Evolutionary conservation across 2,888 invertebrate genomes (phyloP).

Genomic region (Lymantria monacha): DNA sequence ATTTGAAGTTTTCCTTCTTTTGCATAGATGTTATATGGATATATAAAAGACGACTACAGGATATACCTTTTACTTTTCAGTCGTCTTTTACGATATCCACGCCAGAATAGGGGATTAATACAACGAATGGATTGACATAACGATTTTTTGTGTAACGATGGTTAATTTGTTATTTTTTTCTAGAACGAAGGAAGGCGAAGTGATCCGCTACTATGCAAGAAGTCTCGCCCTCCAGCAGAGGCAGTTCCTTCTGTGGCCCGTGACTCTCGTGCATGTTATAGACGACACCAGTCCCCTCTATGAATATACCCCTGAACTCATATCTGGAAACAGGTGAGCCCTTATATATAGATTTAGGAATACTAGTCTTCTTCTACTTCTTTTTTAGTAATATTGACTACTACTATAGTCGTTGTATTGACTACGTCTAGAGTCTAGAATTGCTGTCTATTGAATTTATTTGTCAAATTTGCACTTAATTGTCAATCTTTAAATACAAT

Average conservation of each 20-base stretch:
- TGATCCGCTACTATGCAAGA: constrained; percentile 64
- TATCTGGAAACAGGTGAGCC: constrained; percentile 80
- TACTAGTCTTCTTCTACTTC: not conserved
- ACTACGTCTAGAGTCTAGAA: no score
- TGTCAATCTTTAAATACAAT: no score
- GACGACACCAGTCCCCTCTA: constrained; percentile 89
- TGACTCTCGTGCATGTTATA: constrained; percentile 92
- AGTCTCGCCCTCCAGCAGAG: constrained; percentile 56
- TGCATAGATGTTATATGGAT: no score
- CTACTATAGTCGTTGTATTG: no score
- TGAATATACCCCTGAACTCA: constrained; percentile 86
- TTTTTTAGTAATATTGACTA: not conserved
- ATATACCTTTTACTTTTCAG: no score
- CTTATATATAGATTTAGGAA: not conserved
- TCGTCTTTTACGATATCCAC: no score
- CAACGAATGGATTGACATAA: no score
- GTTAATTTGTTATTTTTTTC: not conserved
- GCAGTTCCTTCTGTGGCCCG: constrained; percentile 90
- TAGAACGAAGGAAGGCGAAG: constrained; percentile 72
- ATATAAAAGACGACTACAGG: no score
- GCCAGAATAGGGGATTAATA: no score
- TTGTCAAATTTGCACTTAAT: no score
- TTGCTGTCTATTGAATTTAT: no score
- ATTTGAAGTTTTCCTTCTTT: no score
- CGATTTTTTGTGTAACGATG: not conserved